Evolutionary conservation across 2,888 invertebrate species (phyloP).

Genomic region (Anoncus sp.): DNA sequence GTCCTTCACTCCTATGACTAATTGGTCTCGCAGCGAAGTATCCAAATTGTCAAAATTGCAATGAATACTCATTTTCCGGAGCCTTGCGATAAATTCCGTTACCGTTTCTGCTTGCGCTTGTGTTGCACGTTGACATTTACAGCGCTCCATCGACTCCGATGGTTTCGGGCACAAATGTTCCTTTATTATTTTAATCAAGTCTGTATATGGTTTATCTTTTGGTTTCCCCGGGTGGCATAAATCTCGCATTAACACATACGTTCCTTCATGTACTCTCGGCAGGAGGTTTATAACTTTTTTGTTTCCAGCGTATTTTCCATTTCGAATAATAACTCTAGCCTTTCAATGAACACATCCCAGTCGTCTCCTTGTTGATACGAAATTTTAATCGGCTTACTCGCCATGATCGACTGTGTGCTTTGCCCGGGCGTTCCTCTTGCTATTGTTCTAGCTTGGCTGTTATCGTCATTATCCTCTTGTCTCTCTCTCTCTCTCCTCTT

Average conservation of each 20-base stretch:
- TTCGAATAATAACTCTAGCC: slow-evolving; percentile 1
- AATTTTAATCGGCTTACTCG: not conserved
- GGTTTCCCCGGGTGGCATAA: slow-evolving; percentile 59
- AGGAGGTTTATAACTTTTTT: slow-evolving; percentile 43
- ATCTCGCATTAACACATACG: slow-evolving; percentile 51
- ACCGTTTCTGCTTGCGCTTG: slow-evolving; percentile 57
- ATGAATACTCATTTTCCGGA: slow-evolving; percentile 51
- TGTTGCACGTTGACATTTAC: slow-evolving; percentile 55
- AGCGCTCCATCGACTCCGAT: slow-evolving; percentile 59
- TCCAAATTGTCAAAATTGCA: slow-evolving; percentile 58
- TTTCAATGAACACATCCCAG: slow-evolving; percentile 2
- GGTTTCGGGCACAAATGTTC: slow-evolving; percentile 59
- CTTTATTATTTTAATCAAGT: slow-evolving; percentile 57
- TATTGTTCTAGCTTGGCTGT: not conserved
- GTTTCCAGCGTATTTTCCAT: slow-evolving; percentile 10
- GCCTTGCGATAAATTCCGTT: slow-evolving; percentile 46
- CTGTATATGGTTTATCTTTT: slow-evolving; percentile 45
- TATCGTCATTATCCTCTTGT: not conserved
- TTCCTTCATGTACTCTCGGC: slow-evolving; percentile 41
- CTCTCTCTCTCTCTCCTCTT: too few relatives aligned
- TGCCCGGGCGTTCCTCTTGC: not conserved
- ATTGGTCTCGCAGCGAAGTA: slow-evolving; percentile 53
- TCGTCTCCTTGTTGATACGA: slow-evolving; percentile 6
- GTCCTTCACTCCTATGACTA: slow-evolving; percentile 29
- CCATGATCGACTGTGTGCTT: not conserved